phyloP scores from a whole-genome alignment of 2,113 vertebrate species.

The Alouatta palliata region DNA sequence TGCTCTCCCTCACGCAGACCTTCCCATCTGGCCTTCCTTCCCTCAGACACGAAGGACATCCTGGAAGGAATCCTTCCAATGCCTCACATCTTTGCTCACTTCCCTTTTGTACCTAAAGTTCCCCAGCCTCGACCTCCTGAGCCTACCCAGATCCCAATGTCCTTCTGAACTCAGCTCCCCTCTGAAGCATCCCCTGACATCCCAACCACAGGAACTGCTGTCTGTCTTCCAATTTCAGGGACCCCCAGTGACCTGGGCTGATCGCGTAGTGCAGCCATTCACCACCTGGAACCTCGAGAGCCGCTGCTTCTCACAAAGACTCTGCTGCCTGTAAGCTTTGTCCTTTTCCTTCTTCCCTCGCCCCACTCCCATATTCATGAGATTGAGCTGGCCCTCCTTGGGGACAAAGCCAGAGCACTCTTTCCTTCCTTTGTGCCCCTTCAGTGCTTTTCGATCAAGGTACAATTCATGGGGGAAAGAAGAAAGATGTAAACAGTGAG shows the following conservation, averaged over 20 bases:
- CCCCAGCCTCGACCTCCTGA: not conserved
- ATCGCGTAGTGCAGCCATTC: not conserved
- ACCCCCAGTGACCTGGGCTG: not conserved
- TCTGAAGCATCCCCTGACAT: not conserved
- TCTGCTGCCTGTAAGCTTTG: not conserved
- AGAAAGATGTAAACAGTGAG: not conserved
- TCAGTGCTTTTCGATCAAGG: not conserved
- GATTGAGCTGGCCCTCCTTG: not conserved
- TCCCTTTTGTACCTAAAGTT: not conserved
- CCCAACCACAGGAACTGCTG: rapidly evolving
- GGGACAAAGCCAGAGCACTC: not conserved
- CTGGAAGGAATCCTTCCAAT: not conserved
- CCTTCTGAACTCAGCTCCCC: not conserved
- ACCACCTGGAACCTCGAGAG: not conserved
- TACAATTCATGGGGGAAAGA: not conserved
- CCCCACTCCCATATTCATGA: not conserved
- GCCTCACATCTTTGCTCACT: not conserved
- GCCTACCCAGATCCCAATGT: not conserved
- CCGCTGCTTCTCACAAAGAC: not conserved
- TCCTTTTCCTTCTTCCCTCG: not conserved
- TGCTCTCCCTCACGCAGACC: not conserved
- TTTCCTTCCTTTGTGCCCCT: not conserved
- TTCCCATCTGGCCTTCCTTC: not conserved
- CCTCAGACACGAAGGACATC: not conserved
- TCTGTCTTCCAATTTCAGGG: not conserved